Conservation (phyloP, 2,888 invertebrate species). For the Volucella inanis region DNA sequence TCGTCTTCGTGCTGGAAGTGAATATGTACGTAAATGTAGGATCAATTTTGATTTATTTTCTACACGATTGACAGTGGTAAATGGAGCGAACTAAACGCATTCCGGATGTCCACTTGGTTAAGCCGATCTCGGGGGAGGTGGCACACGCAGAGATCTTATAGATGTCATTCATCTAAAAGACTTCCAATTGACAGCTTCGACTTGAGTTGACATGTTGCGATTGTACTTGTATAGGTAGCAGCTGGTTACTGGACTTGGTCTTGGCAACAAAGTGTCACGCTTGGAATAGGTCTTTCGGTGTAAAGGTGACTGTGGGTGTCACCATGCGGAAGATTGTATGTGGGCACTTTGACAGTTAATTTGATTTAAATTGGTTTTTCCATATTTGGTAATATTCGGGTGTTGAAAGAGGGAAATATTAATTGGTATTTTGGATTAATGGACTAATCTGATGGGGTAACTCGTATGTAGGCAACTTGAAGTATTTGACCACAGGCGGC, state of each 20-base stretch:
- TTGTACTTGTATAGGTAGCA: neutral
- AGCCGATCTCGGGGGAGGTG: constrained; percentile 14
- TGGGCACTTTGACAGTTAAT: constrained; percentile 32
- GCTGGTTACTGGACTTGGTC: constrained; percentile 19
- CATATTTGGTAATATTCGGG: constrained; percentile 5
- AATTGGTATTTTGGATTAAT: too few species aligned
- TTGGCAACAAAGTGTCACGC: neutral
- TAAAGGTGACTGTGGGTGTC: constrained; percentile 39
- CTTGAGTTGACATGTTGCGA: constrained; percentile 5
- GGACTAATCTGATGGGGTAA: too few species aligned
- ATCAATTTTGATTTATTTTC: constrained; percentile 54
- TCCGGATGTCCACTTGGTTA: constrained; percentile 48
- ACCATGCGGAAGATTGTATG: constrained; percentile 24
- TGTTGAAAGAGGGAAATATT: too few species aligned
- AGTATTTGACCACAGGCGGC: too few species aligned
- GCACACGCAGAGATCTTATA: neutral
- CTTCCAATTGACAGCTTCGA: constrained; percentile 1
- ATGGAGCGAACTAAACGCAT: constrained; percentile 40
- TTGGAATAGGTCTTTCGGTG: neutral
- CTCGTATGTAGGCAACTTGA: too few species aligned
- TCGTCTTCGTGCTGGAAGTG: neutral
- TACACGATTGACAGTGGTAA: constrained; percentile 44
- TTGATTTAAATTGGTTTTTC: constrained; percentile 20
- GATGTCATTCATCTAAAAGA: neutral
- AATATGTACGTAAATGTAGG: constrained; percentile 2